These are phyloP conservation scores for Aegithalos caudatus DNA, from an alignment of 2,113 vertebrate genomes.

Conservation along the genomic window DNA sequence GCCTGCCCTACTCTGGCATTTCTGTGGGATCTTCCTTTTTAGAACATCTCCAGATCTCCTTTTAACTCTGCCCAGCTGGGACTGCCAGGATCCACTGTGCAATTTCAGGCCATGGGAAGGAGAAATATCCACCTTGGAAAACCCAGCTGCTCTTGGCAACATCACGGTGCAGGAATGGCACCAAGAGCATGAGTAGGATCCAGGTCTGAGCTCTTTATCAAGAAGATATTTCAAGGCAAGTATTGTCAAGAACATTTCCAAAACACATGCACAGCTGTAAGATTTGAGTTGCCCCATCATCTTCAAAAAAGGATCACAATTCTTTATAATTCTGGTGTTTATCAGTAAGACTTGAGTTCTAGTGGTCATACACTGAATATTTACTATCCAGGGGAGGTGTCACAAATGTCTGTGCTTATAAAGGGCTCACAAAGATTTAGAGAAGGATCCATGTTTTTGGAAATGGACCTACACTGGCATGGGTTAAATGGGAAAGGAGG, in stretches of 20 bases:
- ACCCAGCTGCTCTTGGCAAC: background rate
- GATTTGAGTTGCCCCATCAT: background rate
- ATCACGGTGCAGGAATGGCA: rapidly evolving
- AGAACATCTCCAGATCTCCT: background rate
- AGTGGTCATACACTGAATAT: background rate
- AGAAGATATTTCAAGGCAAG: background rate
- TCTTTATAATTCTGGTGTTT: background rate
- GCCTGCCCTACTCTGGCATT: background rate
- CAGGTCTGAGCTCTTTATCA: background rate
- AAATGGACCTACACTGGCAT: background rate
- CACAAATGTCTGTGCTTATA: background rate
- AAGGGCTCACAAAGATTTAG: background rate
- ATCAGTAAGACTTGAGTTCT: background rate
- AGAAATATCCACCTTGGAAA: background rate
- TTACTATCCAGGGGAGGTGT: background rate
- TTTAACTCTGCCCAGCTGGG: background rate
- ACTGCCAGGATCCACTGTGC: background rate
- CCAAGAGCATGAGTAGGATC: rapidly evolving
- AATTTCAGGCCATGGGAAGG: background rate
- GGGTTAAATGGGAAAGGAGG: background rate
- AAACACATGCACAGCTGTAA: background rate
- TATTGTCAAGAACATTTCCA: background rate
- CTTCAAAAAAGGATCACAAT: background rate
- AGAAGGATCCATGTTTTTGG: background rate
- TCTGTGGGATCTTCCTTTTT: background rate